These are phyloP conservation scores for Onychorhynchus coronatus DNA, from an alignment of 2,113 vertebrate species.

Conservation along the genomic window DNA sequence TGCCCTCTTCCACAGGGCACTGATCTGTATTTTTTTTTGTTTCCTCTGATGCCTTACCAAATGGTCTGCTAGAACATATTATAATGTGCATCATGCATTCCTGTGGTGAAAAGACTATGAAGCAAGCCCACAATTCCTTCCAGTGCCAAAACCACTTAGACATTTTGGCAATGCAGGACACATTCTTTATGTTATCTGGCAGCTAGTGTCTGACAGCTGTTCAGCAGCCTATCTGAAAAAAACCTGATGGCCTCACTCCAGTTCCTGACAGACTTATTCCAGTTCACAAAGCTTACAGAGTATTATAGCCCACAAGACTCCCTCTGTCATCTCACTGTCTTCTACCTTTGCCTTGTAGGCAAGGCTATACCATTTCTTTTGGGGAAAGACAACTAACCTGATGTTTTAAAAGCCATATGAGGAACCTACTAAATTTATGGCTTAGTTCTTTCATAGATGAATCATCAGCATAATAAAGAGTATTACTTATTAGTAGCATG, in stretches of 20 bases:
- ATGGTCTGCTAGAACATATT: constrained; percentile 9
- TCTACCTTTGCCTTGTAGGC: neutral
- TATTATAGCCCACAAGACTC: neutral
- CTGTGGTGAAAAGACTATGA: neutral
- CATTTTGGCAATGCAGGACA: constrained; percentile 14
- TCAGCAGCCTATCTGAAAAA: constrained; percentile 44
- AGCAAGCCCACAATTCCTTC: constrained; percentile 24
- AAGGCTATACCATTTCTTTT: neutral
- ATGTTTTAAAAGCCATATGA: neutral
- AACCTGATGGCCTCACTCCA: constrained; percentile 43
- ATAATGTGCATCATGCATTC: constrained; percentile 15
- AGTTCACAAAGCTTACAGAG: constrained; percentile 35
- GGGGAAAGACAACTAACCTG: neutral
- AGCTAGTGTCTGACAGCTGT: constrained; percentile 62
- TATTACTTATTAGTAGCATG: neutral
- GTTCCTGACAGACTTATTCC: constrained; percentile 37
- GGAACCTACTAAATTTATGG: neutral
- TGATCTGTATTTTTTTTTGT: neutral
- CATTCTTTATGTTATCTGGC: constrained; percentile 65
- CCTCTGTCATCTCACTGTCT: neutral
- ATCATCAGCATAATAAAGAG: neutral
- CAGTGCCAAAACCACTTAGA: constrained; percentile 59
- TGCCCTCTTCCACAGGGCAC: neutral
- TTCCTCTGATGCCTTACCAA: constrained; percentile 14
- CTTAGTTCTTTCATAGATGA: neutral